Evolutionary conservation across 2,888 invertebrate species (phyloP).

Genomic region (Masnerella sp.): DNA sequence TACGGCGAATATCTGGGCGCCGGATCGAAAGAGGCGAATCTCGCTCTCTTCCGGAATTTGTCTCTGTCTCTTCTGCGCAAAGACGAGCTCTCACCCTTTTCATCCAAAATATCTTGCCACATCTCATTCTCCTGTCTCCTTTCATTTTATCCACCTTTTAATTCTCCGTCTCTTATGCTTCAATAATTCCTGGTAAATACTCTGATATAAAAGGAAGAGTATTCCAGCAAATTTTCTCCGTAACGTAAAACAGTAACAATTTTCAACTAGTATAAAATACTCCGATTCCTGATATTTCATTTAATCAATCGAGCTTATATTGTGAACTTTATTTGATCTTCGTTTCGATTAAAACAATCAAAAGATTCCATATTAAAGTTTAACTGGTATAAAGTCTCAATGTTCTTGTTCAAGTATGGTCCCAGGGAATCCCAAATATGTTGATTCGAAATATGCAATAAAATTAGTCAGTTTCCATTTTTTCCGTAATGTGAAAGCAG

Average conservation of each 20-base stretch:
- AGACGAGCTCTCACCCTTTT: slow-evolving; percentile 52
- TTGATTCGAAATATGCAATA: slow-evolving; percentile 73
- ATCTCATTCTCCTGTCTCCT: slow-evolving; percentile 57
- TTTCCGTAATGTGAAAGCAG: slow-evolving; percentile 52
- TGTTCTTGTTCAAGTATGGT: slow-evolving; percentile 68
- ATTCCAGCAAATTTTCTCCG: slow-evolving; percentile 57
- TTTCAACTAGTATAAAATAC: slow-evolving; percentile 64
- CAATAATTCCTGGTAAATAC: slow-evolving; percentile 71
- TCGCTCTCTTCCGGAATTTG: slow-evolving; percentile 45
- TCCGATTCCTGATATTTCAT: no score
- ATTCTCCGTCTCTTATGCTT: slow-evolving; percentile 69
- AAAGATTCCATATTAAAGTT: slow-evolving; percentile 22
- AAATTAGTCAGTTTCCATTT: slow-evolving; percentile 70
- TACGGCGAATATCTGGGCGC: slow-evolving; percentile 75
- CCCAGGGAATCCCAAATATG: no score
- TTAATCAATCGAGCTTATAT: no score
- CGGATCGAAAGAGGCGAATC: slow-evolving; percentile 70
- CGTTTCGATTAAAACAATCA: no score
- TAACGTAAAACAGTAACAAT: slow-evolving; percentile 34
- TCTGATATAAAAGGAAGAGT: slow-evolving; percentile 62
- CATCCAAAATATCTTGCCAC: slow-evolving; percentile 56
- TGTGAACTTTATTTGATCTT: no score
- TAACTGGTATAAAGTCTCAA: slow-evolving; percentile 35
- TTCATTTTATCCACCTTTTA: slow-evolving; percentile 66
- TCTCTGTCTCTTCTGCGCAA: slow-evolving; percentile 40